phyloP scores from a whole-genome alignment of 1,140 invertebrate genomes.

The Aradophagus sp. region DNA sequence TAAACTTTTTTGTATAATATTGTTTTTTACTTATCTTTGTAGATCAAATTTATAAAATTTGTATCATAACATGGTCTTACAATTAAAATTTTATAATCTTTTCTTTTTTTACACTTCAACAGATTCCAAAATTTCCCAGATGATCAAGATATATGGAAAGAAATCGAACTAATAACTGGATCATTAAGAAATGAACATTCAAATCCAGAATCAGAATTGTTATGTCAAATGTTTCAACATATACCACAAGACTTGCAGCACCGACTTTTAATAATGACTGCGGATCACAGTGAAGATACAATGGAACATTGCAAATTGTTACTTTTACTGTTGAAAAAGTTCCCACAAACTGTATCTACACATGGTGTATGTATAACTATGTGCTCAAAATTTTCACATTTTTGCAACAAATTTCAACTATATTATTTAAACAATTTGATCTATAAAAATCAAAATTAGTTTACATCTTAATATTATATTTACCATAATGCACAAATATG shows the following conservation, averaged over 20 bases:
- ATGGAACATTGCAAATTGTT: slow-evolving; percentile 89
- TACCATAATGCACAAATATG: too few species aligned
- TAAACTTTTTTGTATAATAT: too few species aligned
- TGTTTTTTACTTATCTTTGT: too few species aligned
- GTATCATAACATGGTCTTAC: too few species aligned
- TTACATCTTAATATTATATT: too few species aligned
- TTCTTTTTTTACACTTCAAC: too few species aligned
- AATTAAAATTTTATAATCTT: background rate
- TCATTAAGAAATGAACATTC: slow-evolving; percentile 80
- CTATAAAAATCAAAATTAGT: too few species aligned
- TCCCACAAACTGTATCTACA: slow-evolving; percentile 84
- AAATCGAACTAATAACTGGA: slow-evolving; percentile 85
- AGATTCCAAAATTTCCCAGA: slow-evolving; percentile 80
- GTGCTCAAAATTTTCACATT: too few species aligned
- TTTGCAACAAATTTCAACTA: too few species aligned
- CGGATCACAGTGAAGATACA: slow-evolving; percentile 89
- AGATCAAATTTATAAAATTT: too few species aligned
- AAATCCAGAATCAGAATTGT: slow-evolving; percentile 75
- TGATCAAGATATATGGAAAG: slow-evolving; percentile 82
- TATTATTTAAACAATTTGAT: too few species aligned
- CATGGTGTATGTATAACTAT: slow-evolving; percentile 79
- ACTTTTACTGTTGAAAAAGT: slow-evolving; percentile 84
- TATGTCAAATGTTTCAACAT: slow-evolving; percentile 81
- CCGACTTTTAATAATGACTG: slow-evolving; percentile 84
- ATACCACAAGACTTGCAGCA: slow-evolving; percentile 84